Percentiles rank a stretch among this genome's conserved stretches.
Evolutionary conservation across 2,113 vertebrate genomes (phyloP).

Genomic region (Sinosuthora webbiana): DNA sequence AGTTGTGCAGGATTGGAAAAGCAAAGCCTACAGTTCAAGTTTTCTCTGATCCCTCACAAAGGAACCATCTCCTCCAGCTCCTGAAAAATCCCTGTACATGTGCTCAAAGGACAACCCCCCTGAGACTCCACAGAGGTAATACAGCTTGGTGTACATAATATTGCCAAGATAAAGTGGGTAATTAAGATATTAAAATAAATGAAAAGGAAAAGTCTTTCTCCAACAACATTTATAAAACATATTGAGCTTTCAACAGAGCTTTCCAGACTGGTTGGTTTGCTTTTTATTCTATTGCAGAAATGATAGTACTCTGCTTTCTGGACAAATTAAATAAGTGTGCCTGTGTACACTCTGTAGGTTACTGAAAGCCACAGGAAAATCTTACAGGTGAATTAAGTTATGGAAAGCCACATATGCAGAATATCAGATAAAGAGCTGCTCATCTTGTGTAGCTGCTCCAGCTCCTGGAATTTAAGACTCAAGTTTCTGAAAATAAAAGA

Average conservation of each 20-base stretch:
- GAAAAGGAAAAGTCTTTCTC: neutral
- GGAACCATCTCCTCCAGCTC: neutral
- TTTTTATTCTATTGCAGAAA: neutral
- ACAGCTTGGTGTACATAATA: neutral
- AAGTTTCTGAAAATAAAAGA: neutral
- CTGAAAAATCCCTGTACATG: neutral
- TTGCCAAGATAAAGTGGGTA: neutral
- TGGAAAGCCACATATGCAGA: neutral
- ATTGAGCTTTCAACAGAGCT: neutral
- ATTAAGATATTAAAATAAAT: neutral
- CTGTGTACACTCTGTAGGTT: neutral
- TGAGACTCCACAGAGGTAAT: neutral
- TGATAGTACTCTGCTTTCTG: neutral
- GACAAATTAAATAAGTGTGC: neutral
- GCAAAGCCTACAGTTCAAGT: neutral
- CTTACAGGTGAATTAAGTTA: neutral
- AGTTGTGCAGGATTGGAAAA: neutral
- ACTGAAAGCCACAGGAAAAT: neutral
- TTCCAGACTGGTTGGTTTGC: neutral
- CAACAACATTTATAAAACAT: neutral
- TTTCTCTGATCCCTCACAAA: neutral
- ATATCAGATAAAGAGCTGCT: neutral
- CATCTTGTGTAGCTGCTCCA: neutral
- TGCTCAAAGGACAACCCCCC: neutral
- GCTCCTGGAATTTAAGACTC: neutral